Evolutionary conservation across 2,797 vertebrate species (phyloP).

Genomic region (Cyclopterus lumpus): DNA sequence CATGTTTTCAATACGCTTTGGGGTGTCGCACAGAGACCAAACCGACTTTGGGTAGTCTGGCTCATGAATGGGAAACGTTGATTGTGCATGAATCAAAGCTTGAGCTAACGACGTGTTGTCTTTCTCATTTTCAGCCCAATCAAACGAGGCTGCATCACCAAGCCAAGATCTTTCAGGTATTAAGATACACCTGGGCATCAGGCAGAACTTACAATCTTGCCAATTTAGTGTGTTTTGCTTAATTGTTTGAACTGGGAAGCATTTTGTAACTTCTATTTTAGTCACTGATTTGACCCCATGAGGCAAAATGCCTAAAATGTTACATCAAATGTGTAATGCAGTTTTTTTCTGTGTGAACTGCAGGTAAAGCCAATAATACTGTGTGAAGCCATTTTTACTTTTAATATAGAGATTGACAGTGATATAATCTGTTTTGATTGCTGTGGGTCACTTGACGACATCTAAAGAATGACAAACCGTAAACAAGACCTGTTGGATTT

Average conservation of each 20-base stretch:
- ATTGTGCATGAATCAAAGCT: constrained; percentile 13
- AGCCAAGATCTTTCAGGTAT: constrained; percentile 89
- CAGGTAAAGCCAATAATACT: not conserved
- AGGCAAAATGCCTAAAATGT: not conserved
- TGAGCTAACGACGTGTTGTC: constrained; percentile 51
- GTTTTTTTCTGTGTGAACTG: not conserved
- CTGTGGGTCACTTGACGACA: not conserved
- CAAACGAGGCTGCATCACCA: constrained; percentile 87
- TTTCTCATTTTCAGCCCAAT: constrained; percentile 82
- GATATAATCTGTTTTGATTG: not conserved
- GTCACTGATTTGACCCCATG: not conserved
- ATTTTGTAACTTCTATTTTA: not conserved
- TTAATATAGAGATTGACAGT: not conserved
- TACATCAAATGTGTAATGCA: not conserved
- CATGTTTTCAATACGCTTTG: no score
- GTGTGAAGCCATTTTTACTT: not conserved
- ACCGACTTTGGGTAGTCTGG: no score
- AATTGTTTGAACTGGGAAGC: not conserved
- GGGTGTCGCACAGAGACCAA: no score
- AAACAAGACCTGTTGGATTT: not conserved
- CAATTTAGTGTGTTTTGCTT: not conserved
- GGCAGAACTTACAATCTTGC: not conserved
- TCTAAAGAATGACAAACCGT: not conserved
- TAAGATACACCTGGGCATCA: constrained; percentile 5
- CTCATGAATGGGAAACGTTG: no score